These are phyloP conservation scores for Mugil cephalus DNA, from an alignment of 2,113 vertebrate genomes.

Conservation along the genomic window DNA sequence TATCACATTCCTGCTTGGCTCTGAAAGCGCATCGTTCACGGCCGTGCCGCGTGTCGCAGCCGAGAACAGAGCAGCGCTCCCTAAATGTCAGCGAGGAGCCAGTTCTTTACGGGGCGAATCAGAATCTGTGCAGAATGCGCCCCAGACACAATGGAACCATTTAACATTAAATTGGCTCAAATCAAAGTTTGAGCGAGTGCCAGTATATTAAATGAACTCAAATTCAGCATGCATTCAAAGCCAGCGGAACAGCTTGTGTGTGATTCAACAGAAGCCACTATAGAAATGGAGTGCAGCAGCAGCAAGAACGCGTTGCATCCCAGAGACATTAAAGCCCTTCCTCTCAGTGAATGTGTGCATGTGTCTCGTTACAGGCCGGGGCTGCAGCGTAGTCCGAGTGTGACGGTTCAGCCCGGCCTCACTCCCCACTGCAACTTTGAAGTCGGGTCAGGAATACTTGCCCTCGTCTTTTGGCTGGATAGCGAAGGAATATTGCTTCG, in stretches of 20 bases:
- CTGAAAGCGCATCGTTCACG: conserved; percentile 38
- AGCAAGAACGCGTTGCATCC: conserved; percentile 40
- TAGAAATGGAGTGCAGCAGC: not conserved
- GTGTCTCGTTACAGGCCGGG: conserved; percentile 47
- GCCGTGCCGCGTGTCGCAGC: conserved; percentile 19
- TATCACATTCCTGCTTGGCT: conserved; percentile 30
- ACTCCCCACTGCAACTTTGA: conserved; percentile 56
- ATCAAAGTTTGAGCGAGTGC: conserved; percentile 37
- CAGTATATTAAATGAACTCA: conserved; percentile 52
- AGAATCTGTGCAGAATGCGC: conserved; percentile 22
- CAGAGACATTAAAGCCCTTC: conserved; percentile 51
- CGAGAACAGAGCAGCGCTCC: conserved; percentile 18
- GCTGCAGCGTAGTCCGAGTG: conserved; percentile 36
- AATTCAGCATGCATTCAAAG: conserved; percentile 32
- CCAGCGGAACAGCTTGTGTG: conserved; percentile 24
- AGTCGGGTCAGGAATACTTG: conserved; percentile 60
- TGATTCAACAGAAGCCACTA: conserved; percentile 21
- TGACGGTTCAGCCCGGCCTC: conserved; percentile 44
- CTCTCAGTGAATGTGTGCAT: conserved; percentile 25
- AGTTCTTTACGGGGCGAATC: conserved; percentile 5
- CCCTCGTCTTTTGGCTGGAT: conserved; percentile 47
- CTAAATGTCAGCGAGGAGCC: conserved; percentile 47
- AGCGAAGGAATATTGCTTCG: conserved; percentile 39
- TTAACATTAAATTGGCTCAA: conserved; percentile 38
- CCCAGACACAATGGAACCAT: conserved; percentile 10